These are phyloP conservation scores for Sebastes nivosus DNA, from an alignment of 2,797 vertebrate species.

Conservation along the genomic window DNA sequence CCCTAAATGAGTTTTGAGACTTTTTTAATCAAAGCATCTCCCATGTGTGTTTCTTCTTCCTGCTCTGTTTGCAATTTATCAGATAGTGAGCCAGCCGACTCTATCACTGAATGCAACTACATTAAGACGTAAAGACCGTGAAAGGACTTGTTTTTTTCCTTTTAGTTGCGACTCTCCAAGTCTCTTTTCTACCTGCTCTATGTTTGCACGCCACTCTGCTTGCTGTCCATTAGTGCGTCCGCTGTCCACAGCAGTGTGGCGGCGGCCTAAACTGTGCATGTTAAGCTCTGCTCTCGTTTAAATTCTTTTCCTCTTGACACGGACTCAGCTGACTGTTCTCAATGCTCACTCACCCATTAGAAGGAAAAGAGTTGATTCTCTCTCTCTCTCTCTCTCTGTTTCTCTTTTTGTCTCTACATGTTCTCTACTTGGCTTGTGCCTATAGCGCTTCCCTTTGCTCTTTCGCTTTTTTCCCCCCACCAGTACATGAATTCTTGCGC, in stretches of 20 bases:
- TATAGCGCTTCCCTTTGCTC: slow-evolving; percentile 28
- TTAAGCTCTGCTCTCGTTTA: slow-evolving; percentile 49
- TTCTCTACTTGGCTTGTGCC: slow-evolving; percentile 39
- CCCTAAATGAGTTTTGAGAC: slow-evolving; percentile 64
- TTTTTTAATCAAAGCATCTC: slow-evolving; percentile 61
- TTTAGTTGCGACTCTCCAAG: slow-evolving; percentile 5
- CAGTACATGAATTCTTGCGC: slow-evolving; percentile 37
- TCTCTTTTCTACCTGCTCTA: slow-evolving; percentile 2
- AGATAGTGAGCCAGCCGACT: slow-evolving; percentile 15
- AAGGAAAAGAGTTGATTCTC: slow-evolving; percentile 35
- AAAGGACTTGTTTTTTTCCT: neutral
- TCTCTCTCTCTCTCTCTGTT: slow-evolving; percentile 16
- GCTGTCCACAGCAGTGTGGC: slow-evolving; percentile 22
- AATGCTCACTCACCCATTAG: slow-evolving; percentile 75
- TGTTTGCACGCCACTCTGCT: slow-evolving; percentile 14
- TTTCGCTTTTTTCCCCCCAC: neutral
- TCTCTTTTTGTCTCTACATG: slow-evolving; percentile 62
- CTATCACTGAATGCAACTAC: neutral
- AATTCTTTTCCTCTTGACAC: slow-evolving; percentile 58
- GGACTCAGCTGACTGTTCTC: slow-evolving; percentile 73
- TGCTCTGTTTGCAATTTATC: slow-evolving; percentile 50
- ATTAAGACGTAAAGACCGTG: neutral
- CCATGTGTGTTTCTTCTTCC: slow-evolving; percentile 42
- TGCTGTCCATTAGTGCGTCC: slow-evolving; percentile 52
- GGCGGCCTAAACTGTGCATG: slow-evolving; percentile 52